Evolutionary conservation across 2,888 invertebrate genomes (phyloP), one percentile per base, ranked within the genome.

Genomic region (Pyrrhia umbra): DNA sequence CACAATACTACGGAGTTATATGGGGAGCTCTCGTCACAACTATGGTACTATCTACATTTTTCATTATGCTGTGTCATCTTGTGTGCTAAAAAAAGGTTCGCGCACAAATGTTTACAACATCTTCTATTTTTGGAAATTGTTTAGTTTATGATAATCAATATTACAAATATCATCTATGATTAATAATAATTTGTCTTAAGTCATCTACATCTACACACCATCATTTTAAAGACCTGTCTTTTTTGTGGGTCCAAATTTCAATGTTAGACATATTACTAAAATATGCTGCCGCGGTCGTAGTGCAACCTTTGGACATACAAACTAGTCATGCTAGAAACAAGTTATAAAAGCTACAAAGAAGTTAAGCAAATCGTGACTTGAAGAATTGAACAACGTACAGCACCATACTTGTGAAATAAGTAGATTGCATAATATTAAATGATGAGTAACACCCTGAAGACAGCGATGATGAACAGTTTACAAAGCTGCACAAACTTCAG

Each of bases 401-500:
- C 3, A 42, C 20, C 20, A 39, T 23, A 8, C n/a, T 45, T 69
- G 9, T 6, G 2, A 42, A 60, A 43, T 27, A 34, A 21, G 30
- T 27, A 18, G 9, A 45, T 63, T 8, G 43, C 16, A 45, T 52
- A n/a, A 45, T 16, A 21, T 40, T 39, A 49, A 34, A 18, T 40
- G 10, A 58, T 68, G 62, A 51, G 46, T 73, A 59, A 67, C 42
- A 67, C 15, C 16, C 13, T 25, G 18, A 55, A 67, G 37, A 58
- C 15, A 43, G 43, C 23, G 51, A 51, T 68, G 68, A 57, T 67
- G 30, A 46, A 63, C 63, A 46, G 42, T 69, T 69, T 49, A 56
- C 47, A 70, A 72, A 72, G 72, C 76, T 72, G 59, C 65, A 70
- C 43, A 75, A 70, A 70, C 54, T 75, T 68, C 20, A 50, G 59